Evolutionary conservation across 2,113 vertebrate species (phyloP).

Genomic region (Chauna torquata): DNA sequence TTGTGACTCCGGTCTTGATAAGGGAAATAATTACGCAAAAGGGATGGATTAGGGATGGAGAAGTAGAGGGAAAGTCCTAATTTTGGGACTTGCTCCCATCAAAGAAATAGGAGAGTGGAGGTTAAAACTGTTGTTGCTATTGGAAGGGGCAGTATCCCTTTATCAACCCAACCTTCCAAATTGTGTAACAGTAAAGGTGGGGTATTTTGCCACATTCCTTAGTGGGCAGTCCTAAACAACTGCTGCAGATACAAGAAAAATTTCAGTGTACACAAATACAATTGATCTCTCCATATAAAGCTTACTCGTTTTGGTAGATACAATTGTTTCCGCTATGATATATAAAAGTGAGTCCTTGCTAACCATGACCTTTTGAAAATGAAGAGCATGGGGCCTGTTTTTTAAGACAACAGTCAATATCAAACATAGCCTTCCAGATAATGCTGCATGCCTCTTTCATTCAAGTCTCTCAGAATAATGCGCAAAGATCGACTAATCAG

Average conservation of each 20-base stretch:
- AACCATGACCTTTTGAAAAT: not conserved
- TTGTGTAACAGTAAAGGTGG: not conserved
- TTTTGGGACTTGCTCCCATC: not conserved
- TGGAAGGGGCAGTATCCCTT: not conserved
- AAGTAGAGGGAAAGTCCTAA: not conserved
- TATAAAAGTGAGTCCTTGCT: not conserved
- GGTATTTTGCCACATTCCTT: not conserved
- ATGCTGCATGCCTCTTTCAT: not conserved
- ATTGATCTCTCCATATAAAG: not conserved
- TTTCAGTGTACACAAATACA: not conserved
- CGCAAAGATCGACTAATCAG: not conserved
- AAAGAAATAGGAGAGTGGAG: not conserved
- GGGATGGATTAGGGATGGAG: not conserved
- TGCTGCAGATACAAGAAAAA: not conserved
- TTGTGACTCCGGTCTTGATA: fast-evolving
- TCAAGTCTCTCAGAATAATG: not conserved
- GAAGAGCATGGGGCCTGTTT: not conserved
- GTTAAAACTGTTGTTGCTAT: not conserved
- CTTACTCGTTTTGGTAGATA: not conserved
- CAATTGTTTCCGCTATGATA: not conserved
- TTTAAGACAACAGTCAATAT: not conserved
- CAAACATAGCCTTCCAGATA: not conserved
- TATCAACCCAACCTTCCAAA: not conserved
- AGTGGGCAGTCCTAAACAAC: not conserved
- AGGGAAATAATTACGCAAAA: not conserved